Evolutionary conservation across 2,888 invertebrate genomes (phyloP).

Genomic region (Hermaeophaga mercurialis): DNA sequence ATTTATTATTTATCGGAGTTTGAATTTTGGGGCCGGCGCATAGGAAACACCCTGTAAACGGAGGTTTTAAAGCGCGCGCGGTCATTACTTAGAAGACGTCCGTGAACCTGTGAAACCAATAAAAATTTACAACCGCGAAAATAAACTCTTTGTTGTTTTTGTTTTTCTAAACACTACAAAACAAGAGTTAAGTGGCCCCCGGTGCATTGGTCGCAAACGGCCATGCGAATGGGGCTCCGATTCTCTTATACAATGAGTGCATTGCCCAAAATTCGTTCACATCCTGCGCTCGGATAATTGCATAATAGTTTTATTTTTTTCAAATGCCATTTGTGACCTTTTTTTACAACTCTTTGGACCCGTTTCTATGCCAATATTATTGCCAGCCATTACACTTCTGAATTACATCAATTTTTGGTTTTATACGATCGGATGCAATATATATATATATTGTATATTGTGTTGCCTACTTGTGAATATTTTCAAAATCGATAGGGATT

Average conservation of each 20-base stretch:
- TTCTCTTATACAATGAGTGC: conserved; percentile 39
- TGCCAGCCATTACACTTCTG: too few relatives aligned
- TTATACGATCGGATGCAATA: too few relatives aligned
- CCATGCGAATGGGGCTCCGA: conserved; percentile 38
- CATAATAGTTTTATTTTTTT: conserved; percentile 40
- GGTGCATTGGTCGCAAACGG: conserved; percentile 37
- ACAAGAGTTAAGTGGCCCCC: conserved; percentile 28
- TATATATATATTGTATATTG: too few relatives aligned
- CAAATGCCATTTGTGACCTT: not conserved
- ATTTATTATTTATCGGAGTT: too few relatives aligned
- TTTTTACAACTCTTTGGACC: too few relatives aligned
- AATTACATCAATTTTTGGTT: too few relatives aligned
- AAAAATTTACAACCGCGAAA: conserved; percentile 40
- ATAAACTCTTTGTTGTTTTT: conserved; percentile 41
- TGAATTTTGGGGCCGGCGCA: too few relatives aligned
- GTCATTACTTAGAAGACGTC: conserved; percentile 32
- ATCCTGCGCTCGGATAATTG: conserved; percentile 37
- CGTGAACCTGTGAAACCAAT: conserved; percentile 46
- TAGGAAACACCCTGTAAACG: too few relatives aligned
- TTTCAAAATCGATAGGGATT: too few relatives aligned
- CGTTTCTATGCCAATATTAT: too few relatives aligned
- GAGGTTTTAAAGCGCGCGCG: too few relatives aligned
- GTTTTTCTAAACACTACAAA: conserved; percentile 26
- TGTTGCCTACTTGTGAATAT: too few relatives aligned
- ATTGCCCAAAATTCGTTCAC: conserved; percentile 37